Evolutionary conservation across 2,797 vertebrate species (phyloP), one percentile per base, ranked within the genome.

Genomic region (Pogonophryne albipinna): DNA sequence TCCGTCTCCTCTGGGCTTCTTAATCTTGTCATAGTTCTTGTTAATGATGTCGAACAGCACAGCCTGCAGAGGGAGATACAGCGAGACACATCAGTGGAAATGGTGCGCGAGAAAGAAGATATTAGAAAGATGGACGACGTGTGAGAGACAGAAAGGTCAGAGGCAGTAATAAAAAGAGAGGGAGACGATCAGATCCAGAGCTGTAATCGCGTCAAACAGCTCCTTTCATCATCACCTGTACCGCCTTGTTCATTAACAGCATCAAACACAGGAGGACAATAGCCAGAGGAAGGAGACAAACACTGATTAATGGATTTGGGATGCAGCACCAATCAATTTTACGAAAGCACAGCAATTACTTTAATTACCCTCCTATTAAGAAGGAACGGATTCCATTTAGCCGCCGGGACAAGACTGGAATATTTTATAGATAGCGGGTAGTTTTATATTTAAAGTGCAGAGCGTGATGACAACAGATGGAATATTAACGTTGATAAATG

Each of bases 1-100:
- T 74, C 94, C 95, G 55, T 97, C 96, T 88, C 97, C 97, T 83
- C 95, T 95, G 52, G 97, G 97, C 90, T 95, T 97, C 93, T 96
- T 98, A 70, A 98, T 97, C 93, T 98, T 98, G 93, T 96, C 94
- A 0, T 95, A 97, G 90, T 98, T 98, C 95, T 98, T 98, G 91
- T 76, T 94, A 85, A 97, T 95, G 83, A 95, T 93, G 91, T 98
- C 97, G 67, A 96, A 96, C 79, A 97, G 89, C 70, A 96, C 93
- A 23, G 97, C 97, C 97, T 98, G 86, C 17, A 1, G 38, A 59
- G 63, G 78, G 71, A 74, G 45, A 60, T 3, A 42, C n/a, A 41
- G 20, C 50, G 10, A 49, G 17, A 45, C 49, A 38, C 9, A 9
- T 44, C 12, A 60, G 65, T 13, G 65, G 51, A 46, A 38, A 66